phyloP scores from a whole-genome alignment of 1,140 invertebrate genomes.

The Meloidogyne floridensis region DNA sequence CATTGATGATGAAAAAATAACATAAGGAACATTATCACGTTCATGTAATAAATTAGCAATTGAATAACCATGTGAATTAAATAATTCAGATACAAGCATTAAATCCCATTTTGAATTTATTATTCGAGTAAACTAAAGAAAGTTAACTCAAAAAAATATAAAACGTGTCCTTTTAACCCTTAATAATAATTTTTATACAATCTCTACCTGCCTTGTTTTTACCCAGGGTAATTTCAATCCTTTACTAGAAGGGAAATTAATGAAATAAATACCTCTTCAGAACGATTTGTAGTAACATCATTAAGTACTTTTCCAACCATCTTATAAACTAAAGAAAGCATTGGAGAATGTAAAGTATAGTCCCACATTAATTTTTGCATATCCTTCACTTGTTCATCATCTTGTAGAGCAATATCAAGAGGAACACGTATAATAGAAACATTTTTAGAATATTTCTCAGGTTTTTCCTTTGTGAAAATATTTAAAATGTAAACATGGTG shows the following conservation, averaged over 20 bases:
- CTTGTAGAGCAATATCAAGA: neutral
- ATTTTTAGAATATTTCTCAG: constrained; percentile 1
- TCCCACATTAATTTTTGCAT: constrained; percentile 3
- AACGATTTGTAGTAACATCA: neutral
- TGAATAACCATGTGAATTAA: constrained; percentile 20
- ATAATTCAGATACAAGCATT: constrained; percentile 15
- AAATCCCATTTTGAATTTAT: constrained; percentile 36
- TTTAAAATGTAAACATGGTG: constrained; percentile 14
- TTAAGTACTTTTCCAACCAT: neutral
- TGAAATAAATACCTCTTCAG: constrained; percentile 6
- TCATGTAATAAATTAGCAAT: constrained; percentile 14
- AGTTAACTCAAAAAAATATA: too few species aligned
- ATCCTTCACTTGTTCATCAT: constrained; percentile 1
- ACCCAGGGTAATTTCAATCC: too few species aligned
- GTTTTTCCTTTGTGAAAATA: neutral
- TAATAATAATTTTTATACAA: too few species aligned
- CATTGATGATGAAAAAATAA: constrained; percentile 12
- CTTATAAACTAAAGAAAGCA: constrained; percentile 3
- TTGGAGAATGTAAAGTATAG: constrained; percentile 13
- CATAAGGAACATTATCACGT: neutral
- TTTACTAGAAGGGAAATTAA: too few species aligned
- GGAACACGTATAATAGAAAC: neutral
- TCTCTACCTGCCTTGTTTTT: too few species aligned
- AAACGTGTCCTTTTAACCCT: too few species aligned
- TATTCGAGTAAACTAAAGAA: constrained; percentile 20